Conservation (phyloP, 2,113 vertebrate genomes). For the Lepidothrix coronata region DNA sequence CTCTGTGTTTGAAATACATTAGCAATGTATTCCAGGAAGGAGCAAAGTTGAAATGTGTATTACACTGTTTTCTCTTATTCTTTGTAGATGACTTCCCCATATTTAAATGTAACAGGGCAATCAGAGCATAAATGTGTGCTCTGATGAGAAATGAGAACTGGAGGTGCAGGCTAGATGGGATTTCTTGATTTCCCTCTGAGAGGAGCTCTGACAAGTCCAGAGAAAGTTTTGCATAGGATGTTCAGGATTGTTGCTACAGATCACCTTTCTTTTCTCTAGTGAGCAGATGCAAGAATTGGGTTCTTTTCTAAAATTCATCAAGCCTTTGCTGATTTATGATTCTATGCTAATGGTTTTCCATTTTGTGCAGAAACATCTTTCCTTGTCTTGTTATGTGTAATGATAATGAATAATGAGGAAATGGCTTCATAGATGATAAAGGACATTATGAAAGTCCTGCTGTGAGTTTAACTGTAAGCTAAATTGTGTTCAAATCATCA, state of each 20-base stretch:
- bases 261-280: neutral
- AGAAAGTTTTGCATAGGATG: neutral
- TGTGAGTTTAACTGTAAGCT: constrained; percentile 40
- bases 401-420: constrained; percentile 31
- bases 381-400: constrained; percentile 5
- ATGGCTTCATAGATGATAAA: constrained; percentile 49
- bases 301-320: neutral
- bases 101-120: neutral
- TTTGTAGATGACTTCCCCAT: neutral
- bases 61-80: neutral
- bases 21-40: neutral
- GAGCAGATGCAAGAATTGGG: neutral
- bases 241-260: neutral
- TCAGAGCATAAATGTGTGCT: neutral
- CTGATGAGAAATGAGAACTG: neutral
- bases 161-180: neutral
- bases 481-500: constrained; percentile 34
- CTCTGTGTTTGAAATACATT: neutral
- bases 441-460: constrained; percentile 10
- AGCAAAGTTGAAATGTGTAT: neutral
- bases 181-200: neutral
- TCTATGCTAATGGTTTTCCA: neutral
- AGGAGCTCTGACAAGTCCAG: neutral
- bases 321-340: neutral
- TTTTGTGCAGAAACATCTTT: constrained; percentile 42